phyloP scores from a whole-genome alignment of 2,888 invertebrate genomes.

The Caenorhabditis sinica region DNA sequence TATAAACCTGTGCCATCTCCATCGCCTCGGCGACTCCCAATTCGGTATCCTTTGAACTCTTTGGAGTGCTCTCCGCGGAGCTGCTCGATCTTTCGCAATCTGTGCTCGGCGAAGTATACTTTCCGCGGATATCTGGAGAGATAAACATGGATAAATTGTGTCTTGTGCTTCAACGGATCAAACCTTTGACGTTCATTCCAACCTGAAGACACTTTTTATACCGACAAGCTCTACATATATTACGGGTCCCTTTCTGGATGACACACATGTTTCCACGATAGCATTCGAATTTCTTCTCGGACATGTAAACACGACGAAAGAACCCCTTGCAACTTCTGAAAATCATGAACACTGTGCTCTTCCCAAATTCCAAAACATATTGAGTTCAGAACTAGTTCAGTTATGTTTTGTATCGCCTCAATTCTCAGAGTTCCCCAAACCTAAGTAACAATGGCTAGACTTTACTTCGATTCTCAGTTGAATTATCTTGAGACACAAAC shows the following conservation, averaged over 20 bases:
- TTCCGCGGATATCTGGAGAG: conserved; percentile 63
- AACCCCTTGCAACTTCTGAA: conserved; percentile 73
- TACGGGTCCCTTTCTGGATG: conserved; percentile 64
- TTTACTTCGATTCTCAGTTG: no score
- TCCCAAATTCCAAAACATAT: not conserved
- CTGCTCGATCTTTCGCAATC: conserved; percentile 50
- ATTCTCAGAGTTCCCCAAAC: no score
- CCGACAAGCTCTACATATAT: conserved; percentile 70
- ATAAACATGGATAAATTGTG: conserved; percentile 7
- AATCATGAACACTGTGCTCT: no score
- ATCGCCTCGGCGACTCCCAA: conserved; percentile 57
- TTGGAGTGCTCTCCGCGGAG: conserved; percentile 60
- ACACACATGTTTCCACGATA: conserved; percentile 68
- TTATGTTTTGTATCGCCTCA: no score
- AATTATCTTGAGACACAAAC: no score
- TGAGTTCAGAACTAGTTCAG: no score
- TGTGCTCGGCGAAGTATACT: conserved; percentile 43
- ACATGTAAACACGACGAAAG: conserved; percentile 69
- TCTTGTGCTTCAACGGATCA: conserved; percentile 3
- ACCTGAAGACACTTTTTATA: conserved; percentile 72
- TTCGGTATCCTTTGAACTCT: conserved; percentile 45
- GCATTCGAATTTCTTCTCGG: conserved; percentile 69
- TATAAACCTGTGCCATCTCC: conserved; percentile 63
- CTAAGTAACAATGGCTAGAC: no score
- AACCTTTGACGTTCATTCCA: conserved; percentile 71